phyloP scores from a whole-genome alignment of 2,797 vertebrate genomes.

The Sebastolobus alascanus region DNA sequence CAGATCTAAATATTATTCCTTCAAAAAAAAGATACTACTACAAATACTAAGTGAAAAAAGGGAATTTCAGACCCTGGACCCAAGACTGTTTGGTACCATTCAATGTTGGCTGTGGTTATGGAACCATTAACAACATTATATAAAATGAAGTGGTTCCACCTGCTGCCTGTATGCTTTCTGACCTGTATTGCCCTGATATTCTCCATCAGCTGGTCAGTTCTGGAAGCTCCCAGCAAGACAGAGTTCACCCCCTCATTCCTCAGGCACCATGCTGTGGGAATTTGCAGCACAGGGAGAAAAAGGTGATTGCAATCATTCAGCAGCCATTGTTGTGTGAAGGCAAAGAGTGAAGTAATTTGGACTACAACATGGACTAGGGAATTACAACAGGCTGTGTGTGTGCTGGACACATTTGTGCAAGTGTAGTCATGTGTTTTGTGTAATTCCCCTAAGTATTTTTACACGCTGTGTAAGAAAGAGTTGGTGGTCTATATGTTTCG shows the following conservation, averaged over 20 bases:
- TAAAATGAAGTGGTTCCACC: background rate
- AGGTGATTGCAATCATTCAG: background rate
- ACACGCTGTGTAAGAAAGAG: background rate
- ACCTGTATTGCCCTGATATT: conserved; percentile 97
- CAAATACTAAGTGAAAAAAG: too few species aligned
- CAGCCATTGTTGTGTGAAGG: background rate
- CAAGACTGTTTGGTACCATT: background rate
- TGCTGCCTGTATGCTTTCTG: conserved; percentile 24
- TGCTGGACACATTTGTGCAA: background rate
- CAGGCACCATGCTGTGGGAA: conserved; percentile 93
- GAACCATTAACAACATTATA: background rate
- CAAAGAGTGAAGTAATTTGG: background rate
- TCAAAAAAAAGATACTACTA: too few species aligned
- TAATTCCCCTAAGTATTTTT: background rate
- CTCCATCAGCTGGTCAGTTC: conserved; percentile 92
- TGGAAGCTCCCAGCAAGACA: conserved; percentile 92
- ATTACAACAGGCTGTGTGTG: background rate
- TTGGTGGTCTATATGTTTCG: background rate
- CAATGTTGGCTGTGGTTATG: background rate
- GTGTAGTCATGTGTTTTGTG: background rate
- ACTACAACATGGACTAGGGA: background rate
- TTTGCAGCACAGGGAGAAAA: conserved; percentile 18
- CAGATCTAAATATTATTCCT: too few species aligned
- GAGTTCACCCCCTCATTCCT: conserved; percentile 93
- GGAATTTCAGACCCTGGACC: too few species aligned